Conservation (phyloP, 2,888 invertebrate genomes). For the Plagiodera versicolora region DNA sequence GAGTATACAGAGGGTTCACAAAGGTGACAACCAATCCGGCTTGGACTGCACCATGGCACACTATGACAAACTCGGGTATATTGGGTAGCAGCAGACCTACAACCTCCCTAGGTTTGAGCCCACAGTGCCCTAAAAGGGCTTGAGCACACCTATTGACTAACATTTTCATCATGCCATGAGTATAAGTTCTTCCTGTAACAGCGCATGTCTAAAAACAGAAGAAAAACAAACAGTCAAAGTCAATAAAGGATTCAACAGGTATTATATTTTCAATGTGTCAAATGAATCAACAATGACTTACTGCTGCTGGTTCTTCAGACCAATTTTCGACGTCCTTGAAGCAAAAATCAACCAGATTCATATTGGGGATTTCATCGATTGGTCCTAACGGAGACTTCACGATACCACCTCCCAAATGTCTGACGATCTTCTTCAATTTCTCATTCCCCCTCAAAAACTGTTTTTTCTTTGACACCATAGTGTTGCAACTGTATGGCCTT, state of each 20-base stretch:
- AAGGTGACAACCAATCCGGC: slow-evolving; percentile 70
- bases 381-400: slow-evolving; percentile 59
- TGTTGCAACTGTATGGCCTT: slow-evolving; percentile 20
- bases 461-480: slow-evolving; percentile 10
- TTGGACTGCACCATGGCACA: slow-evolving; percentile 67
- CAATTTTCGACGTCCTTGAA: slow-evolving; percentile 62
- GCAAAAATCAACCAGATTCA: slow-evolving; percentile 62
- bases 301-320: slow-evolving; percentile 64
- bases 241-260: background rate
- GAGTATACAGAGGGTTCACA: slow-evolving; percentile 70
- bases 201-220: slow-evolving; percentile 65
- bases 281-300: too few relatives aligned
- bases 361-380: slow-evolving; percentile 58
- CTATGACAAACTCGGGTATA: slow-evolving; percentile 68
- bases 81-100: slow-evolving; percentile 70
- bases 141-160: slow-evolving; percentile 62
- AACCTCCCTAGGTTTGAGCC: slow-evolving; percentile 64
- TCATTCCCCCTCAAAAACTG: slow-evolving; percentile 16
- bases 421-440: slow-evolving; percentile 26
- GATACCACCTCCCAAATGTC: slow-evolving; percentile 39
- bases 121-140: slow-evolving; percentile 60
- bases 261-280: too few relatives aligned
- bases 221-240: too few relatives aligned
- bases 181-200: slow-evolving; percentile 66
- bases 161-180: slow-evolving; percentile 63